Base-by-base conservation (phyloP, 1,140 invertebrate genomes). In the Megalopta genalis region DNA sequence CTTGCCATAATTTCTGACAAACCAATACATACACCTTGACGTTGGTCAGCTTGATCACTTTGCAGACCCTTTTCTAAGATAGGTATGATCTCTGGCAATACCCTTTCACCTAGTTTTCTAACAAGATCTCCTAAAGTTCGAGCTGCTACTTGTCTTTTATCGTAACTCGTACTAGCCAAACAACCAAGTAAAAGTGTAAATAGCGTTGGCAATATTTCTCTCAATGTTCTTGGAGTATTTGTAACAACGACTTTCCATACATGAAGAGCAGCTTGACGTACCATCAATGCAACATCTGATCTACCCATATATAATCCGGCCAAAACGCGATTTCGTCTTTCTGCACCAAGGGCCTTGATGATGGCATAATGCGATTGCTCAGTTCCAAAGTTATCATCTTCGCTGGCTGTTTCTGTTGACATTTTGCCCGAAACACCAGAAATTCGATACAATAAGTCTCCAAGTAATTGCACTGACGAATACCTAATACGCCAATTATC, bases 341-440 rank as follows among this genome's bases (percentile, higher is more conserved):
- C 98, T 6, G 94, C 94, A 14, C 99, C 99, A 8, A 99, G 93
- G 9, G 97, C 96, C 27, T 94, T 94, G 74, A 99, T 96, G 82
- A 99, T 99, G 1, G 97, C 97, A 90, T 95, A 94, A 87, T 99
- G 98, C 0, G 98, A 99, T 86, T 98, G 96, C 93, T 99, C 99
- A 0, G 99, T 99, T 70, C 99, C 99, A 93, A 99, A 99, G 91
- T 99, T 99, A 90, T 99, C 99, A 93, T 99, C 99, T 91, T 99
- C 99, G 86, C 97, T 97, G 5, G 98, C 98, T 2, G 98, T 99
- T 93, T 99, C 98, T 0, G 99, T 99, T 21, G 97, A 99, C 98
- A 99, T 99, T 93, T 99, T 99, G 65, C 99, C 99, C 69, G 98
- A 97, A 0, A 99, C 98, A 75, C 98, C 98, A 49, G 98, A 99